Base-by-base conservation (phyloP, 2,888 invertebrate species). In the Orchesella flavescens region DNA sequence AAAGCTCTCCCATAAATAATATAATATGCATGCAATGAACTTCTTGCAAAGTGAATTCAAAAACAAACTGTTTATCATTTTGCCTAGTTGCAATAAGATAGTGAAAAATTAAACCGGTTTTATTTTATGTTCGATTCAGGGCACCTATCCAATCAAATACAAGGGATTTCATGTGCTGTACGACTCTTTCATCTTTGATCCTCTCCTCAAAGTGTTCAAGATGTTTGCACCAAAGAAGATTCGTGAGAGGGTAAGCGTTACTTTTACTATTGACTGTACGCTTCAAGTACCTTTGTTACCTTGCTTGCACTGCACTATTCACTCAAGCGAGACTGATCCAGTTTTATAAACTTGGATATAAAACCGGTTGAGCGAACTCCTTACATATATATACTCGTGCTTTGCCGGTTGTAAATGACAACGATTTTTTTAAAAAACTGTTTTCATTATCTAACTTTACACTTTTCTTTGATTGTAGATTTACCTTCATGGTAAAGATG, bases 161-260 rank as follows among this genome's bases (percentile, higher is more conserved):
- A 81, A 81, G 43, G 74, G 74, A 23, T 81, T 81, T 81, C 81
- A 81, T 61, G 81, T 81, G 49, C 19, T 81, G 15, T 81, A 81
- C 81, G 81, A 81, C 74, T 81, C 81, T n/a, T 81, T 69, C 81
- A 49, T 81, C 53, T 81, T 81, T 55, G 75, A 74, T 69, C 81
- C 81, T 53, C 69, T 81, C 0, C 69, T 81, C 10, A 81, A 81
- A 49, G 59, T 81, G 12, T 75, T 81, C 65, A 81, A 81, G 59
- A 81, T 81, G 74, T 81, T 81, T 69, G 81, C 81, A 19, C 81
- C 81, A 21, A 23, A 68, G 43, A 81, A 81, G 59, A 81, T 81
- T 75, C 81, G 81, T n/a, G 81, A 81, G 43, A 81, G 81, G 81
- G 81, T 81, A 69, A 81, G 75, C 10, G 10, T n/a, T 53, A 3